Base-by-base conservation (phyloP, 2,888 invertebrate genomes). In the Leptinotarsa haldemani region DNA sequence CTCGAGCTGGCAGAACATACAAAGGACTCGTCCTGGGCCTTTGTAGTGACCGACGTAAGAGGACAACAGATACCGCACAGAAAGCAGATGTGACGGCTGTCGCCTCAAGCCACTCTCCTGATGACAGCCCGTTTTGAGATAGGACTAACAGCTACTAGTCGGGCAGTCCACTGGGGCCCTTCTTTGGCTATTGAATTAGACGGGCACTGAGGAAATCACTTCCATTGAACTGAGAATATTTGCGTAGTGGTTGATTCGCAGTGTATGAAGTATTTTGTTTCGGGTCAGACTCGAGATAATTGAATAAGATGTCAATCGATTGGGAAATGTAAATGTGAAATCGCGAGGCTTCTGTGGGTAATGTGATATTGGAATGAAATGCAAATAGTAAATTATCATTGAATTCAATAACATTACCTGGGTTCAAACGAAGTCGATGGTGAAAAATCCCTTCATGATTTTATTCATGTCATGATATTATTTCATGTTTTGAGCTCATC, bases 1-100 rank as follows among this genome's bases (percentile, higher is more conserved):
- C 80, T 81, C 79, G 73, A 77, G 75, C 77, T 79, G 82, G 79
- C 80, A 78, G 79, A 75, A 78, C 78, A 76, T 77, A 82, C 82
- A 83, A 83, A 83, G 80, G 81, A 78, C 77, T 77, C 78, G 75
- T 82, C 79, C 78, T 80, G 79, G 76, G 79, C 82, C 82, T 82
- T 83, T 83, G 83, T 83, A 77, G 73, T 77, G 81, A 80, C 81
- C 79, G 75, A 66, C 73, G 73, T 74, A 78, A 77, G 78, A 75
- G 76, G 74, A 76, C 73, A 76, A 72, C 76, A 77, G 75, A 73
- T 63, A 65, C 65, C 74, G 65, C 71, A 78, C 75, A 74, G 74
- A 74, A 76, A 79, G 74, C 76, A 75, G 75, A 77, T 76, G 77
- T 79, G 78, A 79, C 78, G 76, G 53, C 76, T 77, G 78, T 77